Evolutionary conservation across 2,113 vertebrate species (phyloP).

Genomic region (Xenopus borealis): DNA sequence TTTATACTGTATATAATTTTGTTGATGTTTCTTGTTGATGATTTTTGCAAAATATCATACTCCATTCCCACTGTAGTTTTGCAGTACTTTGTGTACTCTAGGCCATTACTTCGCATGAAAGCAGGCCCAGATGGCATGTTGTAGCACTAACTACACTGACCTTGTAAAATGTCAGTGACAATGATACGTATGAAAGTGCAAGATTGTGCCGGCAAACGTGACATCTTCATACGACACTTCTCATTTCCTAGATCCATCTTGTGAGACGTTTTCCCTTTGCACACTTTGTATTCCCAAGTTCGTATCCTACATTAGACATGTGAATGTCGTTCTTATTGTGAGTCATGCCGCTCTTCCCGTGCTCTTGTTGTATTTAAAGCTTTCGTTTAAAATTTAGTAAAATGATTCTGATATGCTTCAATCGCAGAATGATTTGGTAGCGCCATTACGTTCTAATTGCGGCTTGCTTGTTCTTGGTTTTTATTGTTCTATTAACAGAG

Average conservation of each 20-base stretch:
- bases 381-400: constrained; percentile 49
- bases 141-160: constrained; percentile 53
- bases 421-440: constrained; percentile 44
- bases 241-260: neutral
- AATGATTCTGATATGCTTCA: constrained; percentile 26
- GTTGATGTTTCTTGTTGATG: too few species aligned
- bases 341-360: constrained; percentile 43
- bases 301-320: too few species aligned
- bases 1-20: too few species aligned
- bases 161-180: constrained; percentile 51
- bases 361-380: constrained; percentile 49
- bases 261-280: too few species aligned
- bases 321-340: constrained; percentile 16
- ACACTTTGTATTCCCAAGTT: constrained; percentile 7
- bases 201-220: constrained; percentile 51
- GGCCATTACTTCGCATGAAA: constrained; percentile 53
- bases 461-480: constrained; percentile 39
- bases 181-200: constrained; percentile 57
- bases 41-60: too few species aligned
- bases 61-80: too few species aligned
- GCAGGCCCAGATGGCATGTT: constrained; percentile 49
- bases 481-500: constrained; percentile 53
- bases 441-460: constrained; percentile 44
- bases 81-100: too few species aligned
- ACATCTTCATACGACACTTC: constrained; percentile 43